Evolutionary conservation across 2,797 vertebrate genomes (phyloP), one percentile per base, ranked within the genome.

Genomic region (Danio albolineatus): DNA sequence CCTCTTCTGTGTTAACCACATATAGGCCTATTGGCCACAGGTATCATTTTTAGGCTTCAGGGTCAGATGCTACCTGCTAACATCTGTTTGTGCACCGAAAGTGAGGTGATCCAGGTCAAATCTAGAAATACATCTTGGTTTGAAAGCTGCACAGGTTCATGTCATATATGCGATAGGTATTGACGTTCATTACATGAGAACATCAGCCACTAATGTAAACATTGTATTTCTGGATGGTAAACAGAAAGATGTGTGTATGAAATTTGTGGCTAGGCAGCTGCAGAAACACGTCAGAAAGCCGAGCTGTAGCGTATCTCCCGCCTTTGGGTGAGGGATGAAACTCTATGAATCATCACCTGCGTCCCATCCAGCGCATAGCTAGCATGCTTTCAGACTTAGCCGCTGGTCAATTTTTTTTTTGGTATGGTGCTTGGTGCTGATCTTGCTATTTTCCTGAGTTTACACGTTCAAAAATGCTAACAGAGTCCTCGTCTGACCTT

Each of bases 331-430:
- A 87, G 80, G 83, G 72, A 66, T 86, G 82, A 83, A 88, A 84
- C 88, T 91, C 83, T 80, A 86, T 86, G 86, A 88, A 88, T 86
- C 85, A 84, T 88, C 81, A 66, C 86, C 83, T 85, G 83, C 66
- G 73, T 86, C 14, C 75, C 81, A 64, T 87, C 61, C 69, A 74
- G 86, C 82, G 48, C 76, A 88, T 88, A 85, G 79, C 84, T 83
- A 65, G 72, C 83, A 85, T 88, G 87, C 86, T 85, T 87, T 48
- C 76, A 38, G 71, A 74, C 73, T 53, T 67, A 73, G 70, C 76
- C 39, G 53, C 69, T 51, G 54, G 70, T 54, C 10, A 28, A 28
- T 28, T 28, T 28, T 28, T 54, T 60, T 75, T 57, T 73, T 70
- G 17, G 39, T 21, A 16, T 21, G 8, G 54, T 54, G 43, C 48